Evolutionary conservation across 2,797 vertebrate species (phyloP), one percentile per base, ranked within the genome.

Genomic region (Sylvilagus floridanus): DNA sequence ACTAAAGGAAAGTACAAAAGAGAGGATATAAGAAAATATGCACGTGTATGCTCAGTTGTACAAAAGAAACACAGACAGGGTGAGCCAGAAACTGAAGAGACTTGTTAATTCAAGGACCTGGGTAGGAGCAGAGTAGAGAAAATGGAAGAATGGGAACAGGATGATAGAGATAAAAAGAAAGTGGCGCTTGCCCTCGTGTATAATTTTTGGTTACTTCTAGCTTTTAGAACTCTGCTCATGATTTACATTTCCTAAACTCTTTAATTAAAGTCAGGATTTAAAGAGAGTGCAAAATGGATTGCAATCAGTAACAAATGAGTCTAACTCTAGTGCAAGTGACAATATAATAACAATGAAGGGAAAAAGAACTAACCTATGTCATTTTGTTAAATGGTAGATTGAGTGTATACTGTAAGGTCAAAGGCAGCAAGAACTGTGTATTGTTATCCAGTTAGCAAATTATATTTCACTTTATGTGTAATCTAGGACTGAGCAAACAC

Each of bases 51-150:
- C 60, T 89, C 76, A 78, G 8, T 7, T 71, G 14, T 84, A 13
- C 65, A 90, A 68, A 95, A 94, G 65, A 94, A 86, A 92, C 89
- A 66, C 54, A 87, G 65, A 95, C 60, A 86, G 37, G 11, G 63
- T 65, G 71, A 71, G 66, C 28, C 42, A 96, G 88, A 93, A 76
- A 84, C 32, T 88, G 60, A 88, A 63, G 35, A 73, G 6, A 54
- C 3, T 42, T n/a, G 35, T 22, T 54, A 87, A 63, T 42, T 9
- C 37, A 3, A 75, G 60, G 77, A 42, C 7, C 66, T 69, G 26
- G 11, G 22, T 47, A 14, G 30, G 50, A 72, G 78, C 28, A 17
- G 24, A 73, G 42, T 47, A 63, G 37, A 24, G 62, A 73, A 66
- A 68, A 32, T 52, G 19, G 26, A 57, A 12, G 28, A 22, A n/a